These are phyloP conservation scores for Vespertilio murinus DNA, from an alignment of 2,797 vertebrate genomes.

Conservation along the genomic window DNA sequence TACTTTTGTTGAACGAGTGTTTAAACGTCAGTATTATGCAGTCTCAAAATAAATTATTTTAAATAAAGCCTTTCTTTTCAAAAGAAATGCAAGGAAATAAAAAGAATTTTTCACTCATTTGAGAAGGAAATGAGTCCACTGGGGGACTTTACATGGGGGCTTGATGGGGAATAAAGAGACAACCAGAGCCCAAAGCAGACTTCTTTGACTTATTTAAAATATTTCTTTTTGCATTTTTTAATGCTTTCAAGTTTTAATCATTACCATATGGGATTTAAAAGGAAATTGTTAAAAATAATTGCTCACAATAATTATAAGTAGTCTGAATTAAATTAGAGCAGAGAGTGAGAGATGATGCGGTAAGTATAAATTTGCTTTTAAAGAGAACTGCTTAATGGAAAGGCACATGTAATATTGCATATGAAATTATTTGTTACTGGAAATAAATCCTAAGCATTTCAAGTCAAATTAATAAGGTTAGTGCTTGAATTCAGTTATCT, in stretches of 20 bases:
- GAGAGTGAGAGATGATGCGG: background rate
- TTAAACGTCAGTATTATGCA: background rate
- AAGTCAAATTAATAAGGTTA: background rate
- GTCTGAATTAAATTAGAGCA: conserved; percentile 70
- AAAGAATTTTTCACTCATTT: conserved; percentile 49
- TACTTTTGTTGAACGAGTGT: conserved; percentile 18
- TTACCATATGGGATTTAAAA: conserved; percentile 69
- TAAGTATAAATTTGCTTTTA: conserved; percentile 55
- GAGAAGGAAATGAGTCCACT: conserved; percentile 57
- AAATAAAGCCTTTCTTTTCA: conserved; percentile 51
- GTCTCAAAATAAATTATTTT: conserved; percentile 39
- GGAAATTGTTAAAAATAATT: conserved; percentile 72
- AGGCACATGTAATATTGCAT: conserved; percentile 51
- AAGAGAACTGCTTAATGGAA: conserved; percentile 67
- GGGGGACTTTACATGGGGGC: background rate
- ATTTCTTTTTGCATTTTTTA: conserved; percentile 68
- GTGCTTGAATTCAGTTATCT: background rate
- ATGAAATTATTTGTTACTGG: conserved; percentile 64
- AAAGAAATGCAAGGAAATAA: conserved; percentile 56
- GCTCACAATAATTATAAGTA: conserved; percentile 65
- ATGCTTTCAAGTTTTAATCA: conserved; percentile 80
- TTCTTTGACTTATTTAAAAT: conserved; percentile 68
- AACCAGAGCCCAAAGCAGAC: conserved; percentile 63
- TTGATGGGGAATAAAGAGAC: conserved; percentile 18
- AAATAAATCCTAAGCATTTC: background rate